A percentile compares a stretch with the other conserved stretches of the same genome.
phyloP scores from a whole-genome alignment of 2,888 invertebrate genomes.

The Agonopterix subpropinquella region DNA sequence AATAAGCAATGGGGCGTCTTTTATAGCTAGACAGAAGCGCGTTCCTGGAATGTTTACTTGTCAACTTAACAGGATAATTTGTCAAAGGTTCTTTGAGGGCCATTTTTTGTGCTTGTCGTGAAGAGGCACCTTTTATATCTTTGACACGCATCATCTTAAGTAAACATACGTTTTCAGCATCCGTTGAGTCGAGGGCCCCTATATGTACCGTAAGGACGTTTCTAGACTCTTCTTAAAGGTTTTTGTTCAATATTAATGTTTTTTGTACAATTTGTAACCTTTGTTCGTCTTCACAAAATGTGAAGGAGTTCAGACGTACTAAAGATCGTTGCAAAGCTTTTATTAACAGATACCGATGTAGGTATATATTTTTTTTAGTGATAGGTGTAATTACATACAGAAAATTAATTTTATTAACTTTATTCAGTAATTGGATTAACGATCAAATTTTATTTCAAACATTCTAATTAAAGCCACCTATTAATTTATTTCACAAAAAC shows the following conservation, averaged over 20 bases:
- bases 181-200: conserved; percentile 25
- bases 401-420: too few species aligned
- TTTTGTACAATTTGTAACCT: too few species aligned
- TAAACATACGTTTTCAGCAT: conserved; percentile 44
- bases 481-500: too few species aligned
- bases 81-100: conserved; percentile 60
- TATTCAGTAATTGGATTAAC: too few species aligned
- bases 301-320: too few species aligned
- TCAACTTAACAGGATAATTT: conserved; percentile 59
- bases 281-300: too few species aligned
- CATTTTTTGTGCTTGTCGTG: conserved; percentile 41
- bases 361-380: too few species aligned
- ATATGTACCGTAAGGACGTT: conserved; percentile 13
- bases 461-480: too few species aligned
- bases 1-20: conserved; percentile 14
- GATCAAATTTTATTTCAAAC: too few species aligned
- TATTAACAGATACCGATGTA: too few species aligned
- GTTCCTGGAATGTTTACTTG: conserved; percentile 34
- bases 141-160: conserved; percentile 55
- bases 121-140: conserved; percentile 45
- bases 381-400: too few species aligned
- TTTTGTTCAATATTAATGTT: conserved; percentile 3
- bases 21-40: conserved; percentile 8
- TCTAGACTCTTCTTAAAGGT: conserved; percentile 22
- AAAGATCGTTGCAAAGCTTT: too few species aligned